These are phyloP conservation scores for Pandemis cinnamomeana DNA, from an alignment of 2,888 invertebrate species.

Conservation along the genomic window DNA sequence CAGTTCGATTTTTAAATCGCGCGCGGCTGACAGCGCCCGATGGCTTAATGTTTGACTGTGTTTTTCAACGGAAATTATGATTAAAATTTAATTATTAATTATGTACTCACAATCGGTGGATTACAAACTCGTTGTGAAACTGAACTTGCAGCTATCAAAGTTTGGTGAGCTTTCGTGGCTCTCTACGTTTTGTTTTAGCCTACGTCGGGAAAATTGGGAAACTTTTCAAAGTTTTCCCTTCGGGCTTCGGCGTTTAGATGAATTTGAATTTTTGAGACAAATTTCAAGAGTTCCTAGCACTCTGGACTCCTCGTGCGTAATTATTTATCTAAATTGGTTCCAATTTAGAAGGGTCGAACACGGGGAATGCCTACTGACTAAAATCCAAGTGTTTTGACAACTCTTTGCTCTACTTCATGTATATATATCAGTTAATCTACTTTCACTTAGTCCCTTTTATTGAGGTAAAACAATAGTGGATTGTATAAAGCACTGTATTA, in stretches of 20 bases:
- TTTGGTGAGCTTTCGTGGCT: slow-evolving; percentile 19
- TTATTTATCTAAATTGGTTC: background rate
- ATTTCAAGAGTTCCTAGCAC: background rate
- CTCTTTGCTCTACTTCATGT: no score
- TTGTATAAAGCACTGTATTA: no score
- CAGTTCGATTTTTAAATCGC: slow-evolving; percentile 73
- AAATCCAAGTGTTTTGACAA: no score
- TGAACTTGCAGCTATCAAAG: slow-evolving; percentile 33
- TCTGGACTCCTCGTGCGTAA: background rate
- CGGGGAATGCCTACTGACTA: background rate
- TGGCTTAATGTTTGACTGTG: slow-evolving; percentile 70
- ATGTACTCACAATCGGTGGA: slow-evolving; percentile 53
- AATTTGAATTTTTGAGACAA: background rate
- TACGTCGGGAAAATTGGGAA: slow-evolving; percentile 21
- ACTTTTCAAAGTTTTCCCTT: slow-evolving; percentile 16
- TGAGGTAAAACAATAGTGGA: no score
- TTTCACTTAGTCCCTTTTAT: no score
- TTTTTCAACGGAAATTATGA: slow-evolving; percentile 72
- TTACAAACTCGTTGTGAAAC: slow-evolving; percentile 54
- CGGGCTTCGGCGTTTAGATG: slow-evolving; percentile 9
- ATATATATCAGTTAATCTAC: no score
- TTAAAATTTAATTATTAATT: slow-evolving; percentile 55
- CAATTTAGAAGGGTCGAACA: background rate
- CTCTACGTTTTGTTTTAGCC: slow-evolving; percentile 10
- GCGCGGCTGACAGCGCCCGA: slow-evolving; percentile 56